Evolutionary conservation across 2,113 vertebrate genomes (phyloP).

Genomic region (Phoxinus phoxinus): DNA sequence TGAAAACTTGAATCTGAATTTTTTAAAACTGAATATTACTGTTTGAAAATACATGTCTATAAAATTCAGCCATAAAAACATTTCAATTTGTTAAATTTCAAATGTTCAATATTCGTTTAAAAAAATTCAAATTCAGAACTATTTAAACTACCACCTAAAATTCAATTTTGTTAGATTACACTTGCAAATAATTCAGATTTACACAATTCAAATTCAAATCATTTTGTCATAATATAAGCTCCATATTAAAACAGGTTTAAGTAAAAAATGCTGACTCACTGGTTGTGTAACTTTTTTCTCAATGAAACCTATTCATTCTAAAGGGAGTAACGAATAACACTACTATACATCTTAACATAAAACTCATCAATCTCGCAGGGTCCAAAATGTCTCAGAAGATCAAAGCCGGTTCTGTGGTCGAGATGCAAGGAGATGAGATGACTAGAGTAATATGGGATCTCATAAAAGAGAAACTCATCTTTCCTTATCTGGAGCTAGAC

Average conservation of each 20-base stretch:
- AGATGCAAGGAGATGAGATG: slow-evolving; percentile 99
- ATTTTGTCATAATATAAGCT: no score
- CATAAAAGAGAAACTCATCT: slow-evolving; percentile 97
- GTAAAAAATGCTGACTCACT: slow-evolving; percentile 60
- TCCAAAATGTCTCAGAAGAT: slow-evolving; percentile 92
- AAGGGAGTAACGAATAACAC: neutral
- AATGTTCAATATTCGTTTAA: no score
- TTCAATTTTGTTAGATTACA: no score
- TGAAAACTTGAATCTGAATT: no score
- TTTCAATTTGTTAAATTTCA: no score
- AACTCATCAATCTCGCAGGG: slow-evolving; percentile 62
- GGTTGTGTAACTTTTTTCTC: slow-evolving; percentile 16
- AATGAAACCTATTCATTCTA: slow-evolving; percentile 53
- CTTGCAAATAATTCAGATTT: no score
- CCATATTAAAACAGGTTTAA: slow-evolving; percentile 42
- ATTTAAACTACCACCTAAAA: no score
- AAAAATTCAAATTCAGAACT: no score
- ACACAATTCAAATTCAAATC: no score
- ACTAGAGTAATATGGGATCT: slow-evolving; percentile 97
- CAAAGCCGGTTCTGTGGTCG: slow-evolving; percentile 90
- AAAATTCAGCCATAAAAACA: no score
- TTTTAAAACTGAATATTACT: no score
- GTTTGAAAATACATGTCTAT: no score
- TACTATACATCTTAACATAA: neutral
- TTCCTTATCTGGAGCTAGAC: slow-evolving; percentile 92